These are phyloP conservation scores for Tromatobia lineatoria DNA, from an alignment of 2,888 invertebrate genomes.

Conservation along the genomic window DNA sequence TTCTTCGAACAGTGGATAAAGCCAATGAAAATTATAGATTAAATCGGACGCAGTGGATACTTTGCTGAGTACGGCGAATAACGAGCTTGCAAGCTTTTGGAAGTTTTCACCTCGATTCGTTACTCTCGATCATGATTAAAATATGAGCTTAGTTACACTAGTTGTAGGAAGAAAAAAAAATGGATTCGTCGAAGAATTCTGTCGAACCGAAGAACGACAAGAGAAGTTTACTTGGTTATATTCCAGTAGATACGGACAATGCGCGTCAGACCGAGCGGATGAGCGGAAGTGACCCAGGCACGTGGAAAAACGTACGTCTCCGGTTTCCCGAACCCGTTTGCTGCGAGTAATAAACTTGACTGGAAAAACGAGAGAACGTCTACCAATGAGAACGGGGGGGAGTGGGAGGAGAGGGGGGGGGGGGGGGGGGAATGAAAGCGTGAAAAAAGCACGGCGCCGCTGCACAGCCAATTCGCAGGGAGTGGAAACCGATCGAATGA, in stretches of 20 bases:
- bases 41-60: background rate
- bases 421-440: conserved; percentile 33
- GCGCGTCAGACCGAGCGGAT: conserved; percentile 58
- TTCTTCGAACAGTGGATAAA: background rate
- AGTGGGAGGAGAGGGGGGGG: background rate
- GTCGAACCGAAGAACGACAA: background rate
- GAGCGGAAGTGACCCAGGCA: conserved; percentile 55
- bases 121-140: background rate
- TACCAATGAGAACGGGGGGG: conserved; percentile 21
- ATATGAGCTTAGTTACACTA: background rate
- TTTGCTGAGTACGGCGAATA: background rate
- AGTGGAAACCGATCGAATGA: conserved; percentile 57
- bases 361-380: conserved; percentile 49
- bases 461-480: conserved; percentile 48
- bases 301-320: conserved; percentile 60
- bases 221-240: conserved; percentile 20
- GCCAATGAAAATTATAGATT: background rate
- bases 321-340: conserved; percentile 31
- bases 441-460: conserved; percentile 56
- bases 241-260: conserved; percentile 55
- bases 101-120: conserved; percentile 6
- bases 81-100: background rate
- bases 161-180: conserved; percentile 3
- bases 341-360: conserved; percentile 58
- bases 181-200: conserved; percentile 8